Evolutionary conservation across 1,140 invertebrate genomes (phyloP).

Genomic region (Coenobita brevimanus): DNA sequence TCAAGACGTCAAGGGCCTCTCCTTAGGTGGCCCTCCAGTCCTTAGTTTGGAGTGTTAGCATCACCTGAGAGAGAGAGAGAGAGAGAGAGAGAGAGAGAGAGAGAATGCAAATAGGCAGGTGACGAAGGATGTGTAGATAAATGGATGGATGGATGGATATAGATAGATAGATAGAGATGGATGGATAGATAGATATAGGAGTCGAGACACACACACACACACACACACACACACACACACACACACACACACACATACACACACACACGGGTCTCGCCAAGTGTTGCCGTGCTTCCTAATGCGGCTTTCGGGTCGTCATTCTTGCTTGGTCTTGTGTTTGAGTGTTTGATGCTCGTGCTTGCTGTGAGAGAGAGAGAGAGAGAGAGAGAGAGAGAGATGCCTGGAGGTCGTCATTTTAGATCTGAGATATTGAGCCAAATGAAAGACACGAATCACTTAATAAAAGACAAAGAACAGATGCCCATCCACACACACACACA

Average conservation of each 20-base stretch:
- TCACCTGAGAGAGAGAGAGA: conserved; percentile 18
- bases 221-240: conserved; percentile 22
- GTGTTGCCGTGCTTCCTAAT: no score
- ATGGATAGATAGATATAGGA: not conserved
- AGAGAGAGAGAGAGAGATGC: not conserved
- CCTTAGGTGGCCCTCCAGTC: no score
- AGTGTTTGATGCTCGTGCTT: not conserved
- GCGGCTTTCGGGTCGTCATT: no score
- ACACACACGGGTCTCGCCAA: not conserved
- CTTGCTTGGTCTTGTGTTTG: not conserved
- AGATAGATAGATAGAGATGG: not conserved
- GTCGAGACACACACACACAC: not conserved
- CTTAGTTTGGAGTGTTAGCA: no score
- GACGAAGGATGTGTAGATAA: not conserved
- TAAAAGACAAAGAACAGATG: no score
- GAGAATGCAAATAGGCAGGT: not conserved
- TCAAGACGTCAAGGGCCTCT: no score
- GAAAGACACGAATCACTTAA: no score
- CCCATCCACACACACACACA: no score
- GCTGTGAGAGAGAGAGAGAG: not conserved
- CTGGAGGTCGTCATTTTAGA: not conserved
- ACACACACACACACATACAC: conserved; percentile 14
- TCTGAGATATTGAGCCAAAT: no score
- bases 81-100: conserved; percentile 6
- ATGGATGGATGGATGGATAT: not conserved